These are phyloP conservation scores for Bombus impatiens DNA, from an alignment of 1,140 invertebrate species.

Conservation along the genomic window DNA sequence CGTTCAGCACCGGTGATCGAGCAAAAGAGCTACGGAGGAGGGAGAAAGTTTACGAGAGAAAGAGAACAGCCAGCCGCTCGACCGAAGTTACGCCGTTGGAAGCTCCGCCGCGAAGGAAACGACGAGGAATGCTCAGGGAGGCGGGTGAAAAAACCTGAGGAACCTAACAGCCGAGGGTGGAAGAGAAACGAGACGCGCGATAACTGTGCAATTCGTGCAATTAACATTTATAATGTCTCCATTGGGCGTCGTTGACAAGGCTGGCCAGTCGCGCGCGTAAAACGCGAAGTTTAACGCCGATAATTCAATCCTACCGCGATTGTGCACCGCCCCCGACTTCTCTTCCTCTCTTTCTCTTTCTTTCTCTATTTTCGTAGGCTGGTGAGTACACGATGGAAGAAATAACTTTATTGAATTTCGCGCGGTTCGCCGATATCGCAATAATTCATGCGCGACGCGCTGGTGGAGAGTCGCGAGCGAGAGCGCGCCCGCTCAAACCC, in stretches of 20 bases:
- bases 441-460: constrained; percentile 71
- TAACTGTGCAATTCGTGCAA: constrained; percentile 78
- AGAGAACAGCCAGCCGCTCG: neutral
- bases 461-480: constrained; percentile 37
- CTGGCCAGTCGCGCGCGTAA: constrained; percentile 61
- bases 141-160: too few relatives aligned
- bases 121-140: too few relatives aligned
- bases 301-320: constrained; percentile 72
- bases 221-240: constrained; percentile 80
- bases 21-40: neutral
- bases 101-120: constrained; percentile 3
- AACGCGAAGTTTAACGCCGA: constrained; percentile 76
- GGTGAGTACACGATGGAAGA: neutral
- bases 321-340: constrained; percentile 21
- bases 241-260: constrained; percentile 63
- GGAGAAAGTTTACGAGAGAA: constrained; percentile 38
- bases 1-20: too few relatives aligned
- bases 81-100: constrained; percentile 16
- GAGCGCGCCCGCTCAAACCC: constrained; percentile 49
- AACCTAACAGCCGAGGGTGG: too few relatives aligned
- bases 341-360: neutral
- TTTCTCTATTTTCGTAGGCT: neutral
- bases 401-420: constrained; percentile 79
- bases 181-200: constrained; percentile 48
- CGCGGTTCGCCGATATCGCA: constrained; percentile 61